A percentile compares a stretch with the other conserved stretches of the same genome.
Conservation (phyloP, 64 coral and sea anemone species). For the Montipora foliosa region DNA sequence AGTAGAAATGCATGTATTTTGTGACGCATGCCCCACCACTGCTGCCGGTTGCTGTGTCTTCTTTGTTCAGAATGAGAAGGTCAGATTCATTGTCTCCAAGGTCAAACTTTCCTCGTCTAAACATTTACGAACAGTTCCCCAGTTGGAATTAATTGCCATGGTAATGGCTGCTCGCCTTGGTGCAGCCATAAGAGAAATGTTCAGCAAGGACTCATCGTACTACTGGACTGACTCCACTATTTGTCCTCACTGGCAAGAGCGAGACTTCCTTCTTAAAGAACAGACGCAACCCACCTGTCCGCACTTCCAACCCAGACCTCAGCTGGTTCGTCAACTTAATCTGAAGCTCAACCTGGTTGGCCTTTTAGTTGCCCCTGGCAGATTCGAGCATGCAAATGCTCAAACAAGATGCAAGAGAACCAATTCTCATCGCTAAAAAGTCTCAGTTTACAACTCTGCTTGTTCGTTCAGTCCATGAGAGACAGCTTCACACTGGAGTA, state of each 20-base stretch:
- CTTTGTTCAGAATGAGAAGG: slow-evolving; percentile 8
- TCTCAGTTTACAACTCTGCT: slow-evolving; percentile 53
- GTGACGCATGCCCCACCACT: slow-evolving; percentile 8
- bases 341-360: slow-evolving; percentile 21
- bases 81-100: slow-evolving; percentile 21
- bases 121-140: slow-evolving; percentile 55
- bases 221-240: slow-evolving; percentile 65
- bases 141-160: slow-evolving; percentile 72
- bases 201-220: slow-evolving; percentile 48
- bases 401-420: slow-evolving; percentile 41
- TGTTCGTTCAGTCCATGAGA: slow-evolving; percentile 47
- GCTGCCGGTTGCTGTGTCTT: not conserved
- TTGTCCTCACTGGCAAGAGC: slow-evolving; percentile 28
- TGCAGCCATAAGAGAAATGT: slow-evolving; percentile 15
- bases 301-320: slow-evolving; percentile 33
- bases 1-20: slow-evolving; percentile 28
- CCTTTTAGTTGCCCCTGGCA: slow-evolving; percentile 56
- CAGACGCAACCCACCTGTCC: no score
- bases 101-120: slow-evolving; percentile 38
- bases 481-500: slow-evolving; percentile 66
- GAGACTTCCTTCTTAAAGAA: no score
- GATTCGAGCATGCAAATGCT: slow-evolving; percentile 49
- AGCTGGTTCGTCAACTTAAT: slow-evolving; percentile 56
- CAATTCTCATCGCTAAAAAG: slow-evolving; percentile 49
- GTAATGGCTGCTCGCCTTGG: slow-evolving; percentile 51